These are phyloP conservation scores for Microctonus brassicae DNA, from an alignment of 2,888 invertebrate species.

Conservation along the genomic window DNA sequence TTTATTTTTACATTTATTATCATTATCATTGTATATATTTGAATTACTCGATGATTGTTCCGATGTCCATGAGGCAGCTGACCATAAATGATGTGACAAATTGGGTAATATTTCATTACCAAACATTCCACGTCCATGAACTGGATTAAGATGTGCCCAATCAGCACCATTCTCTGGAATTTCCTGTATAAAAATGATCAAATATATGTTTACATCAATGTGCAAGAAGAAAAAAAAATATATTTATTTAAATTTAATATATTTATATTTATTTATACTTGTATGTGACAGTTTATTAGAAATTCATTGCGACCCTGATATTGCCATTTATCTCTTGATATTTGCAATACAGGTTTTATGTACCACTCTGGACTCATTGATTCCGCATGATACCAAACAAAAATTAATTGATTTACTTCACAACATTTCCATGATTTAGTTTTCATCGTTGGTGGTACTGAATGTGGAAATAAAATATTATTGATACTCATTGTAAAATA, in stretches of 20 bases:
- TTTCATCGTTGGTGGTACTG: slow-evolving; percentile 80
- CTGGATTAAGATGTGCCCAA: slow-evolving; percentile 81
- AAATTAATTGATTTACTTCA: slow-evolving; percentile 82
- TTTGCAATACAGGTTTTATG: slow-evolving; percentile 73
- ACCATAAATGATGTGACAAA: slow-evolving; percentile 67
- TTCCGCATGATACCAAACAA: slow-evolving; percentile 88
- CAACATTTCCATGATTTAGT: slow-evolving; percentile 78
- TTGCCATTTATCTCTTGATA: slow-evolving; percentile 73
- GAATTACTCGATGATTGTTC: not conserved
- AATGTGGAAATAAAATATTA: slow-evolving; percentile 24
- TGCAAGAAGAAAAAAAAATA: not conserved
- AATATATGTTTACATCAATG: not conserved
- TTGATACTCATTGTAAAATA: not conserved
- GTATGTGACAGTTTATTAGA: slow-evolving; percentile 81
- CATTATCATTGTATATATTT: not conserved
- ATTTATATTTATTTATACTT: slow-evolving; percentile 71
- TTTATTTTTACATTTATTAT: slow-evolving; percentile 16
- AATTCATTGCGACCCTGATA: slow-evolving; percentile 86
- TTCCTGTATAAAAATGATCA: slow-evolving; percentile 73
- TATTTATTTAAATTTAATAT: not conserved
- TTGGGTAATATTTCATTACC: slow-evolving; percentile 46
- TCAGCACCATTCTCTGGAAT: slow-evolving; percentile 94
- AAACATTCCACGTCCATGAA: slow-evolving; percentile 76
- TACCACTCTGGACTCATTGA: slow-evolving; percentile 78
- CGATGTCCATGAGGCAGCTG: slow-evolving; percentile 67